Evolutionary conservation across 2,888 invertebrate species (phyloP).

Genomic region (Idaea straminata): DNA sequence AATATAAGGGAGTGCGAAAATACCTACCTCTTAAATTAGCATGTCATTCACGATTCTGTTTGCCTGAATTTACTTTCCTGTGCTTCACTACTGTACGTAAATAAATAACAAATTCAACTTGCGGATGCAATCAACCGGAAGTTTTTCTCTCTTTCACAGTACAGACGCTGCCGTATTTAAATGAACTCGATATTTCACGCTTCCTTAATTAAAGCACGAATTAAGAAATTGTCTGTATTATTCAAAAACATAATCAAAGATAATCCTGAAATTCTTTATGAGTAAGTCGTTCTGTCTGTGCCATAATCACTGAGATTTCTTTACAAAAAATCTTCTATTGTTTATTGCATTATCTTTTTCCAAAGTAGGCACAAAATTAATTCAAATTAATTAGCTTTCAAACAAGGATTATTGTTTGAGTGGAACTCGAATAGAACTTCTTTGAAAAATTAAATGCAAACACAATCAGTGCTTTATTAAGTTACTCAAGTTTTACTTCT

Average conservation of each 20-base stretch:
- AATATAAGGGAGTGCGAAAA: conserved; percentile 13
- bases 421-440: conserved; percentile 52
- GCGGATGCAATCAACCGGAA: conserved; percentile 43
- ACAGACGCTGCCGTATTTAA: conserved; percentile 15
- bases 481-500: conserved; percentile 42
- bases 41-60: conserved; percentile 44
- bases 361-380: conserved; percentile 54
- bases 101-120: conserved; percentile 44
- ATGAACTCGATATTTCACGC: conserved; percentile 15
- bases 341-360: conserved; percentile 53
- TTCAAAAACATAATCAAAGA: conserved; percentile 5
- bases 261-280: conserved; percentile 10
- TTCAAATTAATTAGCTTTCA: conserved; percentile 72
- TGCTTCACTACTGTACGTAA: conserved; percentile 35
- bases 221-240: conserved; percentile 8
- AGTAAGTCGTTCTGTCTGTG: conserved; percentile 27
- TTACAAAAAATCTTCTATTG: conserved; percentile 42
- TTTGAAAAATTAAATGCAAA: conserved; percentile 52
- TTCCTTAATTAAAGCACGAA: conserved; percentile 10
- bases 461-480: conserved; percentile 48
- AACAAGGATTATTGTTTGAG: conserved; percentile 68
- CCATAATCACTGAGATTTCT: conserved; percentile 39
- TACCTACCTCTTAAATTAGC: conserved; percentile 39
- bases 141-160: conserved; percentile 23
- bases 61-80: conserved; percentile 35